Percentiles rank a stretch among this genome's conserved stretches.
These are phyloP conservation scores for Alitta virens DNA, from an alignment of 2,888 invertebrate species.

Conservation along the genomic window DNA sequence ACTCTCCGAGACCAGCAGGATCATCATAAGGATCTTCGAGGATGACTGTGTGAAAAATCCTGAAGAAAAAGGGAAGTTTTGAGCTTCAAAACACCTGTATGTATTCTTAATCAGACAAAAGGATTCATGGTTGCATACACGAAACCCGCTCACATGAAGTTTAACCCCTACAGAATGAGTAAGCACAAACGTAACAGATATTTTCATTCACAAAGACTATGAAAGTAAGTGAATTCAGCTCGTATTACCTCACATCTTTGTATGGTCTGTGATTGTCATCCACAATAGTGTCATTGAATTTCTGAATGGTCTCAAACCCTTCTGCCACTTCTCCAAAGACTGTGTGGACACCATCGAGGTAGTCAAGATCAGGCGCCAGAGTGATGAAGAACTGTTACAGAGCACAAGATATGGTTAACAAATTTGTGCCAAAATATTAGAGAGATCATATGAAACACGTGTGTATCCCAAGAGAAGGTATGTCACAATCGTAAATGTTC, in stretches of 20 bases:
- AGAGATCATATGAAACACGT: background rate
- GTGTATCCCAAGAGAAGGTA: background rate
- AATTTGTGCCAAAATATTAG: background rate
- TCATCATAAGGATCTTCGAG: conserved; percentile 95
- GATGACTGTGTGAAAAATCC: conserved; percentile 94
- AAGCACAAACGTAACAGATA: too few species aligned
- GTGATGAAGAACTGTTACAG: conserved; percentile 97
- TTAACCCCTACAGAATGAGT: too few species aligned
- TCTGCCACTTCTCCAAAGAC: conserved; percentile 90
- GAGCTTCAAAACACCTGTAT: background rate
- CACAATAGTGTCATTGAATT: conserved; percentile 90
- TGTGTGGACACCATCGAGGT: conserved; percentile 81
- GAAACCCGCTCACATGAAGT: too few species aligned
- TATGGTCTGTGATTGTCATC: conserved; percentile 87
- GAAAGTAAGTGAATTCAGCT: too few species aligned
- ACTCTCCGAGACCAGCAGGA: conserved; percentile 67
- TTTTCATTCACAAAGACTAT: too few species aligned
- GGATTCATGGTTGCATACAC: too few species aligned
- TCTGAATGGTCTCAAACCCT: conserved; percentile 81
- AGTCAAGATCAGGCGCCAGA: conserved; percentile 79
- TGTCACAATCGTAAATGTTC: too few species aligned
- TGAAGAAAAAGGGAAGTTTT: conserved; percentile 44
- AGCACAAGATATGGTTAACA: background rate
- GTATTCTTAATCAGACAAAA: too few species aligned
- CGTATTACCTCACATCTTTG: conserved; percentile 72